Evolutionary conservation across 2,113 vertebrate genomes (phyloP), one percentile per base, ranked within the genome.

Genomic region (Motacilla tschutschensis): DNA sequence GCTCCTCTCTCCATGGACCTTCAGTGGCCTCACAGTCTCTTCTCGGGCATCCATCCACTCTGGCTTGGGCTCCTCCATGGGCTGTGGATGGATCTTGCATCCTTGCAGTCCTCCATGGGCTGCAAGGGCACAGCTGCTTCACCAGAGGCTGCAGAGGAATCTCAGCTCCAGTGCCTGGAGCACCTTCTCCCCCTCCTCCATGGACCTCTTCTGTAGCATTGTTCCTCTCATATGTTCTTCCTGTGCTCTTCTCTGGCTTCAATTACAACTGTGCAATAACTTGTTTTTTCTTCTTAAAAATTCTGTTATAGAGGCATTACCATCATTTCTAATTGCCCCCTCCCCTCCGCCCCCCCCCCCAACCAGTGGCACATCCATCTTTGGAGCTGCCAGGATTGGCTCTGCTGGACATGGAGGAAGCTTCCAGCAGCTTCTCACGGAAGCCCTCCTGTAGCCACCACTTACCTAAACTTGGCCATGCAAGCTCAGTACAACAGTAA

Each of bases 271-370:
- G 31, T 21, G 17, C 17, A 69, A 17, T 25, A 36, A 20, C 20
- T 43, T 25, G 6, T 4, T 43, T 35, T 29, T 29, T 16, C 19
- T 35, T 59, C 38, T 60, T 60, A 51, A 31, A 43, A 51, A 29
- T 31, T 20, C 7, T 31, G 2, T 43, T 21, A 31, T 10, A 25
- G 10, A 35, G 21, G 7, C 0, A 0, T 31, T 51, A 6, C 31
- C 20, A 51, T 5, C 2, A 14, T 25, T 69, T 51, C 31, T 59
- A 9, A 51, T 8, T 50, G 20, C 4, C 31, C 12, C 31, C 20
- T 16, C 15, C 0, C 0, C 35, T n/a, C n/a, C n/a, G n/a, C n/a
- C n/a, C n/a, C n/a, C n/a, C 20, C 19, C 15, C 0, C 0, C 35
- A 25, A 18, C 15, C 44, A 43, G 31, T 14, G 12, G 16, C 16